Conservation (phyloP, 2,888 invertebrate species). For the Byasa hedistus region DNA sequence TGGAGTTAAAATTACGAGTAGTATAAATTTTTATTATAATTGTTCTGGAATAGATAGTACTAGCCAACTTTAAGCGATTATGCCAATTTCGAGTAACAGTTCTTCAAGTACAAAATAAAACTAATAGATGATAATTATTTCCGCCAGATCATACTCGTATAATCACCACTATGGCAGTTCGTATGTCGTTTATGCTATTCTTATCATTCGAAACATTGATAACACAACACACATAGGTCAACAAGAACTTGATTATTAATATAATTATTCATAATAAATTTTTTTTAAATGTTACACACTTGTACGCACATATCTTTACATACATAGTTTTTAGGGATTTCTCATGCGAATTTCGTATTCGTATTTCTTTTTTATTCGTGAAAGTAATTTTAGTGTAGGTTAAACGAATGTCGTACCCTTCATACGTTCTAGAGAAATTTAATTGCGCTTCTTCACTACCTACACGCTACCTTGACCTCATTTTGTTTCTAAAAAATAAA, state of each 20-base stretch:
- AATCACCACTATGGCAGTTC: background rate
- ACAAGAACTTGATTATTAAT: background rate
- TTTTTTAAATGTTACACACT: background rate
- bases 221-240: background rate
- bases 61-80: no score
- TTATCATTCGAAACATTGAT: background rate
- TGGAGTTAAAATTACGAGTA: no score
- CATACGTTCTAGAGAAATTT: conserved; percentile 12
- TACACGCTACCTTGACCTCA: conserved; percentile 15
- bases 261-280: background rate
- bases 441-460: conserved; percentile 19
- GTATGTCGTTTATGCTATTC: no score
- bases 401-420: conserved; percentile 1
- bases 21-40: no score
- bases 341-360: no score
- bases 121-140: no score
- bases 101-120: no score
- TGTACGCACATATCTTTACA: background rate
- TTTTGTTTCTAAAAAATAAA: conserved; percentile 18
- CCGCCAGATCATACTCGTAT: no score
- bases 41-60: no score
- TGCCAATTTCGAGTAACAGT: no score
- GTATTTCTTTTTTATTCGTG: background rate
- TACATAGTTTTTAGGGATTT: no score
- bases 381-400: background rate